Evolutionary conservation across 2,888 invertebrate genomes (phyloP).

Genomic region (Sphecodes monilicornis): DNA sequence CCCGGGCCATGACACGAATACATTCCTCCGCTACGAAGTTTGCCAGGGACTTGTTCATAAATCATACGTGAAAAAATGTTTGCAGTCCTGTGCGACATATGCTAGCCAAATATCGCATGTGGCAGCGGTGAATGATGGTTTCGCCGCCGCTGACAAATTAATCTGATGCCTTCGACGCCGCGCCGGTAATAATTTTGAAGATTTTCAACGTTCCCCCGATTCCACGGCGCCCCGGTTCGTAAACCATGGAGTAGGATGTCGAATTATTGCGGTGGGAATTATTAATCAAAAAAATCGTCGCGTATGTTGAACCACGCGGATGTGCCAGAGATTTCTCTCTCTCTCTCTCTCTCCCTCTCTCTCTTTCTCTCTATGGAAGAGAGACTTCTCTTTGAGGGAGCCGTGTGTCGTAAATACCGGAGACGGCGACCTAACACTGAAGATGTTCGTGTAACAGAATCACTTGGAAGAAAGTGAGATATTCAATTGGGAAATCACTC

Average conservation of each 20-base stretch:
- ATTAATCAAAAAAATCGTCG: slow-evolving; percentile 44
- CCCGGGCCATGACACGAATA: slow-evolving; percentile 66
- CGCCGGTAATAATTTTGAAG: slow-evolving; percentile 37
- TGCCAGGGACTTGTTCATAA: slow-evolving; percentile 65
- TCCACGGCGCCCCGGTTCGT: slow-evolving; percentile 11
- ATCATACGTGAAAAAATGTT: slow-evolving; percentile 64
- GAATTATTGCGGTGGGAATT: slow-evolving; percentile 35
- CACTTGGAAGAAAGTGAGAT: slow-evolving; percentile 18
- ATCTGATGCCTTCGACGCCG: slow-evolving; percentile 46
- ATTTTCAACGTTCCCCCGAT: slow-evolving; percentile 37
- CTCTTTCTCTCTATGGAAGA: not conserved
- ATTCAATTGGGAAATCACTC: not conserved
- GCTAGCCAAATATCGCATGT: slow-evolving; percentile 54
- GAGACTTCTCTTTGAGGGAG: not conserved
- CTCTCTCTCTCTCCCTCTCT: no score
- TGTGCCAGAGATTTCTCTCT: not conserved
- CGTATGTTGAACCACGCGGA: not conserved
- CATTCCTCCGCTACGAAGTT: slow-evolving; percentile 58
- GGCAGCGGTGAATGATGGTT: slow-evolving; percentile 62
- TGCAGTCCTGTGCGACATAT: slow-evolving; percentile 52
- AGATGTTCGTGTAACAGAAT: not conserved
- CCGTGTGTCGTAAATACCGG: slow-evolving; percentile 12
- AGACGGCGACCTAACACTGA: slow-evolving; percentile 6
- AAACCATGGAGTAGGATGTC: slow-evolving; percentile 6
- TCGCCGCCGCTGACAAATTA: slow-evolving; percentile 59